phyloP scores from a whole-genome alignment of 2,888 invertebrate species.

The Chamaedrilus cognettii region DNA sequence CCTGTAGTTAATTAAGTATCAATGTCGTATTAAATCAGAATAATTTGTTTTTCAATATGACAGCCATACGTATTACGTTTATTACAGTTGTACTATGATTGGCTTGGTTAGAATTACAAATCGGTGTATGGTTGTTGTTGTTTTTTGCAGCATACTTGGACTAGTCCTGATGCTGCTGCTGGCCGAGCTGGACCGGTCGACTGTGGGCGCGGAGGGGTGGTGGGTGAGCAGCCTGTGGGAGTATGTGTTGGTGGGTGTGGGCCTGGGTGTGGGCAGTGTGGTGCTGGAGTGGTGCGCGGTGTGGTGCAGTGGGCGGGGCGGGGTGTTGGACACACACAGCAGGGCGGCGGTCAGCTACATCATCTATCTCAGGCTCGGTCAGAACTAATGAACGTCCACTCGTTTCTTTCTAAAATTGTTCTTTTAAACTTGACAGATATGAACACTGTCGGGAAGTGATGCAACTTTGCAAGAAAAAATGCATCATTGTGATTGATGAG shows the following conservation, averaged over 20 bases:
- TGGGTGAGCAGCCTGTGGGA: constrained; percentile 15
- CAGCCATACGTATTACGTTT: too few relatives aligned
- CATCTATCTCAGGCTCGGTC: constrained; percentile 24
- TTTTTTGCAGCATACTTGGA: not conserved
- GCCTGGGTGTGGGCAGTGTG: constrained; percentile 8
- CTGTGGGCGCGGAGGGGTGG: not conserved
- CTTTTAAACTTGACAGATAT: too few relatives aligned
- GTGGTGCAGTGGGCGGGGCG: constrained; percentile 16
- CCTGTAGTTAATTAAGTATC: not conserved
- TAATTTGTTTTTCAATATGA: too few relatives aligned
- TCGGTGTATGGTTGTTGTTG: not conserved
- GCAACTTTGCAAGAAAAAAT: too few relatives aligned
- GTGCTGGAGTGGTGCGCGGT: constrained; percentile 15
- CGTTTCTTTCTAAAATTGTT: too few relatives aligned
- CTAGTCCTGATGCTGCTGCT: not conserved
- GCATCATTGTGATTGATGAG: too few relatives aligned
- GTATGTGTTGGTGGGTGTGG: constrained; percentile 13
- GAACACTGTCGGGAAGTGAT: too few relatives aligned
- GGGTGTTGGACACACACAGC: constrained; percentile 6
- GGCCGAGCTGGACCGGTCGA: not conserved
- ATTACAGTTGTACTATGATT: too few relatives aligned
- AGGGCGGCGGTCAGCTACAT: constrained; percentile 14
- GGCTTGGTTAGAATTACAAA: not conserved
- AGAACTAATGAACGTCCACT: too few relatives aligned
- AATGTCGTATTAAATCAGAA: too few relatives aligned